Evolutionary conservation across 92 coral and sea anemone genomes (phyloP), one percentile per base, ranked within the genome.

Genomic region (Blastomussa wellsi): DNA sequence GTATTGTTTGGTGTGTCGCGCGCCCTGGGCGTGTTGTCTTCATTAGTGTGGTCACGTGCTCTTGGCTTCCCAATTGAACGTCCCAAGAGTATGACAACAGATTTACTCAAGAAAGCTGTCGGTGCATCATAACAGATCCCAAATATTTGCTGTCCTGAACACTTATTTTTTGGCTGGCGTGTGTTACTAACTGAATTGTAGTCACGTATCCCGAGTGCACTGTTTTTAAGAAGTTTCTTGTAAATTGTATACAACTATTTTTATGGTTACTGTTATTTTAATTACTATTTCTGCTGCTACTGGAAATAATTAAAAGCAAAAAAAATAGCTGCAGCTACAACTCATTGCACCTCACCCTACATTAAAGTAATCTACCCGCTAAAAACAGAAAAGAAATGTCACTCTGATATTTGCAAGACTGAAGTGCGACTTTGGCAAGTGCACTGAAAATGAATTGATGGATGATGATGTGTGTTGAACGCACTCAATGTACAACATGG

Each of bases 1-100:
- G 99, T 96, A 13, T 65, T 96, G 83, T 96, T 96, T 91, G 99
- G 99, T 36, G 99, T 96, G 38, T 96, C 99, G 7, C 95, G 99
- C 55, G 96, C 98, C 36, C 85, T 96, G 80, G 99, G 99, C 52
- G 99, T 96, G 78, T 87, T 96, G 28, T 91, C 99, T 44, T 94
- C 99, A 3, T 76, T 94, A 53, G 99, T 96, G 31, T 96, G 99
- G 99, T 97, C 95, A 69, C 94, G 99, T 32, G 99, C 95, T 32
- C 86, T 96, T 72, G 99, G 98, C 36, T 91, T 92, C 57, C 99
- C 99, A 1, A 42, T 96, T 82, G 99, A 96, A 75, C 87, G 99
- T 78, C 99, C 99, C 44, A 96, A 96, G 92, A 96, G 99, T 77
- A 85, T 93, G 92, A 96, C 99, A 12, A 96, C 98, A 20, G 91